A percentile compares a stretch with the other conserved stretches of the same genome.
Evolutionary conservation across 2,797 vertebrate species (phyloP).

Genomic region (Notamacropus eugenii): DNA sequence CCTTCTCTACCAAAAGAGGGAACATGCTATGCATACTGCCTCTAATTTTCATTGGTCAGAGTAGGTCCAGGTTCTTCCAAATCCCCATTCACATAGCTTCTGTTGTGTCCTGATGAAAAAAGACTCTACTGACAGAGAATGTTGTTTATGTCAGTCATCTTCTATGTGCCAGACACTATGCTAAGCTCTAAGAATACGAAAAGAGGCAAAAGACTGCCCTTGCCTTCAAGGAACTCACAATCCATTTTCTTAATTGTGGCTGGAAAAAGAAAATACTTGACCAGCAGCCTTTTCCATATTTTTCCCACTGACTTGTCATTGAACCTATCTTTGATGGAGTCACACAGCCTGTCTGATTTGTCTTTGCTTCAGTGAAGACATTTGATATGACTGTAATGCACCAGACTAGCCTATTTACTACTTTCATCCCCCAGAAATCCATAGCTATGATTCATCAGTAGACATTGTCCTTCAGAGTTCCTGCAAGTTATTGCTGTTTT

Average conservation of each 20-base stretch:
- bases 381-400: neutral
- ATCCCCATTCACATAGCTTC: neutral
- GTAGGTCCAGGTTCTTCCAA: conserved; percentile 7
- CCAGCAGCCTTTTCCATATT: neutral
- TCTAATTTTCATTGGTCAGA: conserved; percentile 22
- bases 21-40: conserved; percentile 15
- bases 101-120: conserved; percentile 10
- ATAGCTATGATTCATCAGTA: neutral
- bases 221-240: neutral
- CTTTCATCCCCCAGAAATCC: neutral
- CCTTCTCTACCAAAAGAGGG: neutral
- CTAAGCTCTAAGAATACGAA: neutral
- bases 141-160: neutral
- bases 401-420: neutral
- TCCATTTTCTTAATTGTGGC: conserved; percentile 11
- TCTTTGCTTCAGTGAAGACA: conserved; percentile 7
- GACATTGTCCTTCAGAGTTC: neutral
- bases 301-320: conserved; percentile 19
- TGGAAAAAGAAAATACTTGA: conserved; percentile 64
- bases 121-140: conserved; percentile 46
- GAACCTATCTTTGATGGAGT: conserved; percentile 58
- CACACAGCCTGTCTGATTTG: conserved; percentile 23
- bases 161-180: neutral
- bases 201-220: neutral
- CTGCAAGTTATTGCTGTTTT: neutral